Percentiles rank a stretch among this genome's conserved stretches.
Conservation (phyloP, 2,113 vertebrate genomes). For the Lophochroa leadbeateri region DNA sequence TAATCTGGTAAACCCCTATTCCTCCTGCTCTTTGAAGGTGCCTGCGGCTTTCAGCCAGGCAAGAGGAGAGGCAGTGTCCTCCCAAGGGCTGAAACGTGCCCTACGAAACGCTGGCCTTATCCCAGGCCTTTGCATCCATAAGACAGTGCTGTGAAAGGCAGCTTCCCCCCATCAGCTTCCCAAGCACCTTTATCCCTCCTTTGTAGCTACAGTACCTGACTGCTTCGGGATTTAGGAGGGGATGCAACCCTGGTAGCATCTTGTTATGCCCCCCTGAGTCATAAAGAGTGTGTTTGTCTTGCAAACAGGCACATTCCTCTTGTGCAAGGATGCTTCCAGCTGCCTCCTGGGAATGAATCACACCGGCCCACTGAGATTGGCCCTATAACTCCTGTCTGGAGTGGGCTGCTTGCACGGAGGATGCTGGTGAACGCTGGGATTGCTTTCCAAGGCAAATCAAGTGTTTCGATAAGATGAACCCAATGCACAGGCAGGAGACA, state of each 20-base stretch:
- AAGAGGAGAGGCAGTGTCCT: neutral
- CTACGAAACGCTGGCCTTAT: neutral
- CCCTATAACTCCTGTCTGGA: neutral
- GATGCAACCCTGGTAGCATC: conserved; percentile 53
- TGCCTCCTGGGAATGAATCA: neutral
- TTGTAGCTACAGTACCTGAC: neutral
- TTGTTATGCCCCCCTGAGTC: neutral
- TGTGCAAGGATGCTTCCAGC: neutral
- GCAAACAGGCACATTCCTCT: conserved; percentile 57
- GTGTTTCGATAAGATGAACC: neutral
- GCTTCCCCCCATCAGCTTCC: neutral
- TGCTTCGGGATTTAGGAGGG: conserved; percentile 33
- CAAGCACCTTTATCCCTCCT: neutral
- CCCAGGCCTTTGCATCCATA: neutral
- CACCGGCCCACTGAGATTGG: neutral
- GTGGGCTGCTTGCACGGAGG: neutral
- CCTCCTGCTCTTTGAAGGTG: neutral
- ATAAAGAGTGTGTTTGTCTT: conserved; percentile 19
- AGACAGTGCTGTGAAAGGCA: neutral
- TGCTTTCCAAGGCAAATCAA: neutral
- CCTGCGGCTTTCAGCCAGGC: neutral
- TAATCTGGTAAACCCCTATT: conserved; percentile 13
- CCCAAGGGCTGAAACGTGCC: conserved; percentile 44
- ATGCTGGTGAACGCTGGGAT: rapidly evolving
- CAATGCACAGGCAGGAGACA: neutral